These are phyloP conservation scores for Hyaena hyaena DNA, from an alignment of 2,113 vertebrate genomes.

Conservation along the genomic window DNA sequence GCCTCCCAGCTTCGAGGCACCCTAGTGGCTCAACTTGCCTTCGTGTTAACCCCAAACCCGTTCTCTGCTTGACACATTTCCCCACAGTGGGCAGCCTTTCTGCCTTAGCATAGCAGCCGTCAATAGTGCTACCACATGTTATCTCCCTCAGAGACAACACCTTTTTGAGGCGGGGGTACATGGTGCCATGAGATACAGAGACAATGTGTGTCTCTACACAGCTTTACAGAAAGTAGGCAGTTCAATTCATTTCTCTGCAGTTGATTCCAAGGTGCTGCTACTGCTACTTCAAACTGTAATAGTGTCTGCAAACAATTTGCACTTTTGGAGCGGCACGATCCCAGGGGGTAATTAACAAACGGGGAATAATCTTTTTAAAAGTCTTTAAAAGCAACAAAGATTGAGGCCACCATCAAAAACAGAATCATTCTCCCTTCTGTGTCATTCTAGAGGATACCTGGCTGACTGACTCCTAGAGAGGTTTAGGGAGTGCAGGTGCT, in stretches of 20 bases:
- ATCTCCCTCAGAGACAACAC: not conserved
- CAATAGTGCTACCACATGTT: fast-evolving
- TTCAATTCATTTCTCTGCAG: conserved; percentile 32
- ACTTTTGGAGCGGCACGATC: conserved; percentile 55
- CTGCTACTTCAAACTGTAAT: conserved; percentile 22
- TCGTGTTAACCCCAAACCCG: not conserved
- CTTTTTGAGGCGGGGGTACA: too few species aligned
- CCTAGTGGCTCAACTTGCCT: not conserved
- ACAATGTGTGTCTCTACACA: fast-evolving
- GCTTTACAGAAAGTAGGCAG: conserved; percentile 17
- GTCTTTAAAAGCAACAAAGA: conserved; percentile 48
- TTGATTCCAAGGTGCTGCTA: conserved; percentile 56
- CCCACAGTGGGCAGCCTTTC: not conserved
- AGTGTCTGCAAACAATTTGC: conserved; percentile 68
- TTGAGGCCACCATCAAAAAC: conserved; percentile 23
- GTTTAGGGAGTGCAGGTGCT: not conserved
- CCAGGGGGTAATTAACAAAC: conserved; percentile 72
- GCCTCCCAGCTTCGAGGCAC: not conserved
- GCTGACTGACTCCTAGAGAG: not conserved
- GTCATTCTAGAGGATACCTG: conserved; percentile 56
- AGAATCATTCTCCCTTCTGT: conserved; percentile 22
- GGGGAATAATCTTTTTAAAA: conserved; percentile 42
- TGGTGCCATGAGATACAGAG: not conserved
- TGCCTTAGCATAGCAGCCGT: not conserved
- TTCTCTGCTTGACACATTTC: not conserved